Percentiles rank a stretch among this genome's conserved stretches.
Evolutionary conservation across 1,140 invertebrate genomes (phyloP).

Genomic region (Anastrepha obliqua): DNA sequence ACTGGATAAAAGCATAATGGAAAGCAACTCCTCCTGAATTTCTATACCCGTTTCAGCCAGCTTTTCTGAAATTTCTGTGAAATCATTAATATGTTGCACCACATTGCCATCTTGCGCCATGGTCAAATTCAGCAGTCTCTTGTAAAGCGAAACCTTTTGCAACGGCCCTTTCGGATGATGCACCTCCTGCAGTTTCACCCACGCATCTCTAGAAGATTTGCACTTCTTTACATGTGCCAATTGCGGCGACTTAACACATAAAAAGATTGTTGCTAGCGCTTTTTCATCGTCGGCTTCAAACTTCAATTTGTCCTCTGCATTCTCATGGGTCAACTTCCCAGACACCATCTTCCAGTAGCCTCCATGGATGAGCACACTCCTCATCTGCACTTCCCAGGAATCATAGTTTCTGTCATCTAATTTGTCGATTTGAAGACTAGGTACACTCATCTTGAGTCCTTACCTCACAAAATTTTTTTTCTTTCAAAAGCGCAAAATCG

Average conservation of each 20-base stretch:
- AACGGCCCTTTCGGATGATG: conserved; percentile 44
- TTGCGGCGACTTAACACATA: neutral
- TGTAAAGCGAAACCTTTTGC: conserved; percentile 50
- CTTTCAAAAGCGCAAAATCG: too few species aligned
- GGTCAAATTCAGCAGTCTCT: conserved; percentile 26
- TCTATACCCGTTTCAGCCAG: conserved; percentile 51
- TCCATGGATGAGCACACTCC: neutral
- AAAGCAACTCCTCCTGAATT: conserved; percentile 48
- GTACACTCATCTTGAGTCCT: too few species aligned
- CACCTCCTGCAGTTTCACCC: conserved; percentile 2
- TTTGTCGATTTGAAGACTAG: too few species aligned
- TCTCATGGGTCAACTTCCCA: neutral
- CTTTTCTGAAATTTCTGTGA: conserved; percentile 49
- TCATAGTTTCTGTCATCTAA: neutral
- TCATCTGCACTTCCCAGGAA: conserved; percentile 6
- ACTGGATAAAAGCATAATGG: too few species aligned
- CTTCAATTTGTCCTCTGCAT: conserved; percentile 34
- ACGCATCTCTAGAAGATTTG: conserved; percentile 10
- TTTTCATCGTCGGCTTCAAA: conserved; percentile 4
- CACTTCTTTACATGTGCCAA: conserved; percentile 14
- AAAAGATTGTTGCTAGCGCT: conserved; percentile 30
- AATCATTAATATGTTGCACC: conserved; percentile 9
- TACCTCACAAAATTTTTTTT: too few species aligned
- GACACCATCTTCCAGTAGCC: neutral
- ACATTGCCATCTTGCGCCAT: conserved; percentile 34